phyloP scores from a whole-genome alignment of 2,888 invertebrate species.

The Acrocyrtus sp. region DNA sequence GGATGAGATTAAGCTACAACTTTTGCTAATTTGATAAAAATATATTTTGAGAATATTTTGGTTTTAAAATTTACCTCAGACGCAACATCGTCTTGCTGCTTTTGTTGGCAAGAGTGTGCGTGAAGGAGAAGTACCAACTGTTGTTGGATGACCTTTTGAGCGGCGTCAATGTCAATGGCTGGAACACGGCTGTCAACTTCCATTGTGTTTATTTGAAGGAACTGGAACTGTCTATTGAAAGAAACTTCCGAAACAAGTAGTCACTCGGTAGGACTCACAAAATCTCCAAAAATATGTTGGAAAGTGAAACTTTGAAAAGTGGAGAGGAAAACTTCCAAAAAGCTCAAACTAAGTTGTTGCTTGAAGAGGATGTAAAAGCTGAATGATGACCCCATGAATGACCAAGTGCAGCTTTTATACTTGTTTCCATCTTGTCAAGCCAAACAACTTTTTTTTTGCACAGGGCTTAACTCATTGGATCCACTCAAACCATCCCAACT shows the following conservation, averaged over 20 bases:
- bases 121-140: constrained; percentile 40
- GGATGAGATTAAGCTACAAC: not conserved
- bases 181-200: constrained; percentile 32
- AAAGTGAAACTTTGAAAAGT: constrained; percentile 6
- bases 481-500: too few species aligned
- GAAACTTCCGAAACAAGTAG: not conserved
- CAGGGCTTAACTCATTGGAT: too few species aligned
- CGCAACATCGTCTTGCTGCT: not conserved
- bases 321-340: constrained; percentile 7
- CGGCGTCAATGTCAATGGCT: constrained; percentile 29
- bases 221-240: not conserved
- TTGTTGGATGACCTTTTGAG: constrained; percentile 40
- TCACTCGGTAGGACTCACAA: not conserved
- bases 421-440: constrained; percentile 27
- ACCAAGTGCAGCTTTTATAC: constrained; percentile 25
- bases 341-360: constrained; percentile 12
- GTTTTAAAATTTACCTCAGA: constrained; percentile 11
- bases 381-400: constrained; percentile 12
- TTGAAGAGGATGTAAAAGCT: constrained; percentile 6
- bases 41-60: not conserved
- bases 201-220: constrained; percentile 11
- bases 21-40: too few species aligned
- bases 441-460: too few species aligned
- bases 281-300: constrained; percentile 1
- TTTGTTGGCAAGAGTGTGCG: constrained; percentile 41